These are phyloP conservation scores for Melanerpes aurifrons DNA, from an alignment of 2,113 vertebrate genomes.

Conservation along the genomic window DNA sequence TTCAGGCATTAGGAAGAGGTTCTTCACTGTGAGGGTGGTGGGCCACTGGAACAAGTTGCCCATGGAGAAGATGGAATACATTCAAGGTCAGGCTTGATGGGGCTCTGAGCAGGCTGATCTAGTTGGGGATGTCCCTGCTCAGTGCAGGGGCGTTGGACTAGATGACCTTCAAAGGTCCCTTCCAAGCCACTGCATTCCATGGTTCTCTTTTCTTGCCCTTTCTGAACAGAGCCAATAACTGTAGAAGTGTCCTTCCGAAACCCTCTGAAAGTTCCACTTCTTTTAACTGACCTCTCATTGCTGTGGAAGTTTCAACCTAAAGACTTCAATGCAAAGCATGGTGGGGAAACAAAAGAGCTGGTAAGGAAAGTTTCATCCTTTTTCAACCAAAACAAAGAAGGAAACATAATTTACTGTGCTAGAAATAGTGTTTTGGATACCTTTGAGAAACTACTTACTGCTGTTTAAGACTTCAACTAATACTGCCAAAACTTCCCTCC, in stretches of 20 bases:
- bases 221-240: constrained; percentile 88
- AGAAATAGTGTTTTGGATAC: neutral
- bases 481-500: neutral
- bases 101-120: too few species aligned
- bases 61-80: too few species aligned
- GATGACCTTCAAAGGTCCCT: too few species aligned
- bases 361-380: constrained; percentile 72
- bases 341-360: constrained; percentile 72
- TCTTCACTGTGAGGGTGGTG: too few species aligned
- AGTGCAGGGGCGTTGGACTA: too few species aligned
- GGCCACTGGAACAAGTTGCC: too few species aligned
- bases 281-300: constrained; percentile 88
- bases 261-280: constrained; percentile 91
- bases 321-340: constrained; percentile 70
- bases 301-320: constrained; percentile 92
- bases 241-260: constrained; percentile 95
- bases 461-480: neutral
- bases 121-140: too few species aligned
- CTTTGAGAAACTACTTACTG: neutral
- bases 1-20: too few species aligned
- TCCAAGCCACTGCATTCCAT: too few species aligned
- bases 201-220: neutral
- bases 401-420: neutral
- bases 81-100: too few species aligned
- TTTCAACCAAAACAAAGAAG: neutral